Percentiles rank a stretch among this genome's conserved stretches.
phyloP scores from a whole-genome alignment of 2,113 vertebrate genomes.

The Callaeas wilsoni region DNA sequence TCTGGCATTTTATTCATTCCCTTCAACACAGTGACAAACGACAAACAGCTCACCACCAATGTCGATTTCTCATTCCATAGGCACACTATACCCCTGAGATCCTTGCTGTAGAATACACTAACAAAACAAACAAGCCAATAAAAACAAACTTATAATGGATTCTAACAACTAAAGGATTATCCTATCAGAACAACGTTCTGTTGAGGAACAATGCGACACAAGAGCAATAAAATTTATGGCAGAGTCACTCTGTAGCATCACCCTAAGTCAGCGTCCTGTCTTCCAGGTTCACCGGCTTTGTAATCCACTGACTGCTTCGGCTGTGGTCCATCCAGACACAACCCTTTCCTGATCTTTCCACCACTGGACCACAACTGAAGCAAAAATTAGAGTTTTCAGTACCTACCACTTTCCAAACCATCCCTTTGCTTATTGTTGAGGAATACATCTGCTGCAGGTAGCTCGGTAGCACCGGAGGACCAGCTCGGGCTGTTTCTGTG shows the following conservation, averaged over 20 bases:
- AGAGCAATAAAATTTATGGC: neutral
- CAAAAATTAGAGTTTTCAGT: neutral
- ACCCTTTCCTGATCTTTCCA: neutral
- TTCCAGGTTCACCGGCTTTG: neutral
- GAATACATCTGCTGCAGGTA: neutral
- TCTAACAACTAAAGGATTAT: neutral
- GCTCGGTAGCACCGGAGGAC: neutral
- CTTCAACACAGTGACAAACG: neutral
- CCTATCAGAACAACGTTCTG: neutral
- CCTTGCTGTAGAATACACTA: neutral
- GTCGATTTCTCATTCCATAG: neutral
- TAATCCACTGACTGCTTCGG: neutral
- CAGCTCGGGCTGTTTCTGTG: neutral
- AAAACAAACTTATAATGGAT: neutral
- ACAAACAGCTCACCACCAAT: neutral
- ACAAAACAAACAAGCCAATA: neutral
- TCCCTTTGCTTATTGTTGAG: neutral
- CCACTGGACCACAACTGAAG: neutral
- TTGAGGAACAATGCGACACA: neutral
- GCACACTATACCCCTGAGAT: neutral
- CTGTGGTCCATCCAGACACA: rapidly evolving
- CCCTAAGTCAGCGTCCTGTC: neutral
- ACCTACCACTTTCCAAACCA: neutral
- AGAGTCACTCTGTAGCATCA: neutral
- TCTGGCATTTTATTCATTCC: neutral